Evolutionary conservation across 2,113 vertebrate species (phyloP).

Genomic region (Lucifuga dentata): DNA sequence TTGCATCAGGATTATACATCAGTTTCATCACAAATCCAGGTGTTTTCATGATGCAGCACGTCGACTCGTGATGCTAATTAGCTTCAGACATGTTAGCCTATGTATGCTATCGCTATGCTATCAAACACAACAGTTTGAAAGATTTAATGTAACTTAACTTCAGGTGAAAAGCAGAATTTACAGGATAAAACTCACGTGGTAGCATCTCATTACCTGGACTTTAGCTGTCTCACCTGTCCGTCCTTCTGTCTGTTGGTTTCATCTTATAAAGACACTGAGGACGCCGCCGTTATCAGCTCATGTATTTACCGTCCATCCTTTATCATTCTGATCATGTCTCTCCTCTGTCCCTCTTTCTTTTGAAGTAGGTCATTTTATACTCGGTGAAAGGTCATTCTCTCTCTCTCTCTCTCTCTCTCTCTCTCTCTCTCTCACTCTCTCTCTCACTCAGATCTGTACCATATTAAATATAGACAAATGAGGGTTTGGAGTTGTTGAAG

Average conservation of each 20-base stretch:
- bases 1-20: conserved; percentile 9
- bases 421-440: neutral
- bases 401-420: conserved; percentile 3
- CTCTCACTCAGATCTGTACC: neutral
- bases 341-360: conserved; percentile 41
- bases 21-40: conserved; percentile 24
- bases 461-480: conserved; percentile 30
- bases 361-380: conserved; percentile 70
- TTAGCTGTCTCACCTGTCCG: conserved; percentile 21
- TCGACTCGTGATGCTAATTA: too few relatives aligned
- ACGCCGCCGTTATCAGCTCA: conserved; percentile 45
- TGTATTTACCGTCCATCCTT: conserved; percentile 59
- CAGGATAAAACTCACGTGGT: too few relatives aligned
- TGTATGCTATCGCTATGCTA: too few relatives aligned
- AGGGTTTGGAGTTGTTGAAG: neutral
- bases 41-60: conserved; percentile 8
- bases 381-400: conserved; percentile 56
- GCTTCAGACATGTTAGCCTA: too few relatives aligned
- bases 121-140: too few relatives aligned
- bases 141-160: too few relatives aligned
- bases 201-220: conserved; percentile 41
- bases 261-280: conserved; percentile 60
- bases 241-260: conserved; percentile 62
- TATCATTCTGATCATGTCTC: conserved; percentile 63
- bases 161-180: too few relatives aligned